These are phyloP conservation scores for Mythimna loreyi DNA, from an alignment of 2,888 invertebrate genomes.

Conservation along the genomic window DNA sequence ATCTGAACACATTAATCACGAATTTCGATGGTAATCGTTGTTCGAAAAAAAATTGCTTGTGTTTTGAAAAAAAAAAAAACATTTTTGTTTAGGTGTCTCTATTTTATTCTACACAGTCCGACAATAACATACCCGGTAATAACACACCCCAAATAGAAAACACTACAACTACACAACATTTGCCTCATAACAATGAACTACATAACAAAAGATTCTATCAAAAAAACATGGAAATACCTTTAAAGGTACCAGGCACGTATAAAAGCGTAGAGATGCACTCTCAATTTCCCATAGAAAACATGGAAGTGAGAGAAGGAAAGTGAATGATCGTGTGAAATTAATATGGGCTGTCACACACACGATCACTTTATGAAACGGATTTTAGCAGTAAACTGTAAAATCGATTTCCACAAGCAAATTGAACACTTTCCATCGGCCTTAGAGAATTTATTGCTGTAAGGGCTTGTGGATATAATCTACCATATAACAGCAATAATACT, in stretches of 20 bases:
- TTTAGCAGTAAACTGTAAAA: conserved; percentile 39
- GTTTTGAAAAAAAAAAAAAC: background rate
- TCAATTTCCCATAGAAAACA: conserved; percentile 44
- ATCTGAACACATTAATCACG: background rate
- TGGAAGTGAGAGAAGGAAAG: conserved; percentile 49
- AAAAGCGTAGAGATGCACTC: conserved; percentile 18
- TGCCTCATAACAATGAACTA: background rate
- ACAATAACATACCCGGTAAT: background rate
- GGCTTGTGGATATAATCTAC: background rate
- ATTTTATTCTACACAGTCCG: background rate
- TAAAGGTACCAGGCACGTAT: conserved; percentile 16
- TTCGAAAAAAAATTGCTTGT: background rate
- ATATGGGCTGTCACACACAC: conserved; percentile 33
- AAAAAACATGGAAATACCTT: background rate
- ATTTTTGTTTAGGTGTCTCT: too few relatives aligned
- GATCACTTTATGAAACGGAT: conserved; percentile 23
- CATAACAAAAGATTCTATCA: background rate
- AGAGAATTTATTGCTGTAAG: background rate
- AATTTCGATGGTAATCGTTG: background rate
- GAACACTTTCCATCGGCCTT: conserved; percentile 15
- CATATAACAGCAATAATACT: background rate
- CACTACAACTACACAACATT: conserved; percentile 1
- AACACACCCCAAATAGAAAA: background rate
- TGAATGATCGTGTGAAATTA: conserved; percentile 55
- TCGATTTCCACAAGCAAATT: conserved; percentile 31